Evolutionary conservation across 2,113 vertebrate species (phyloP).

Genomic region (Stercorarius parasiticus): DNA sequence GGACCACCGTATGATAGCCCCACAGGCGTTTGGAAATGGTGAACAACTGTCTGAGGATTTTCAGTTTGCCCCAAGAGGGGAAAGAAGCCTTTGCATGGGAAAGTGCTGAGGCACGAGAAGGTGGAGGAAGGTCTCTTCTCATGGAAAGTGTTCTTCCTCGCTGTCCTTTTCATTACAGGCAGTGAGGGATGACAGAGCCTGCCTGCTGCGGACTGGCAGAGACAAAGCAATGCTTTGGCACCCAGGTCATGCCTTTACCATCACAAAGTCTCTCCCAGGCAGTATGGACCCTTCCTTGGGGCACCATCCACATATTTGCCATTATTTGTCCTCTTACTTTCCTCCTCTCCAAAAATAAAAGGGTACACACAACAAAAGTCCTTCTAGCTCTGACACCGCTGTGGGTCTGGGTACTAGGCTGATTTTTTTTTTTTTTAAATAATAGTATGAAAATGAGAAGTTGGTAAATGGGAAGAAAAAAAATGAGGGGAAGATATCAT

Average conservation of each 20-base stretch:
- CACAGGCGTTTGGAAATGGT: fast-evolving
- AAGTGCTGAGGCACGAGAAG: not conserved
- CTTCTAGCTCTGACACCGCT: not conserved
- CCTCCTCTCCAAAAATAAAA: not conserved
- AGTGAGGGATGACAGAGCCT: not conserved
- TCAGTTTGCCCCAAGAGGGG: not conserved
- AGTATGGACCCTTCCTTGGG: not conserved
- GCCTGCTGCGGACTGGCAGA: not conserved
- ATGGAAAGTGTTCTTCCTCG: not conserved
- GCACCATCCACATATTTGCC: not conserved
- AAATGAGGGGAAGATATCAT: not conserved
- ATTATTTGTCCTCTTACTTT: not conserved
- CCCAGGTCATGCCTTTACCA: not conserved
- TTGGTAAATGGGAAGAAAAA: not conserved
- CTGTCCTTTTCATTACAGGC: not conserved
- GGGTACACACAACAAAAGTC: not conserved
- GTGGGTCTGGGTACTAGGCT: not conserved
- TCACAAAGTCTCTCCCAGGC: not conserved
- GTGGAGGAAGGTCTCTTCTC: not conserved
- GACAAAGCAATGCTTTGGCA: not conserved
- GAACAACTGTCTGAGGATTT: not conserved
- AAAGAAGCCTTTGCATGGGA: not conserved
- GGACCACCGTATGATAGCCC: fast-evolving
- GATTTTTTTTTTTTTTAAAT: not conserved
- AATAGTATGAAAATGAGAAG: not conserved